Conservation (phyloP, 2,113 vertebrate genomes). For the Lophochroa leadbeateri region DNA sequence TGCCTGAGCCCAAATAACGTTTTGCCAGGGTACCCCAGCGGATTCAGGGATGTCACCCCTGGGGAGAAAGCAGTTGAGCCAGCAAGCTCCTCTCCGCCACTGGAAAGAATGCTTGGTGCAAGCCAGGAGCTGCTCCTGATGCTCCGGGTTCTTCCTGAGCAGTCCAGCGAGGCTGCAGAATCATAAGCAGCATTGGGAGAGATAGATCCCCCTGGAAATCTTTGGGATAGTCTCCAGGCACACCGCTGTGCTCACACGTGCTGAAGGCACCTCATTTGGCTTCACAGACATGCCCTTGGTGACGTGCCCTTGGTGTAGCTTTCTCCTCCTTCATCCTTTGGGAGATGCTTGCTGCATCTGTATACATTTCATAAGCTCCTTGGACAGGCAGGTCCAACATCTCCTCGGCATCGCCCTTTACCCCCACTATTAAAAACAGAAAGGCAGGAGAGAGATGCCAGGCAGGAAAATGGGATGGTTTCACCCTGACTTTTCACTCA, state of each 20-base stretch:
- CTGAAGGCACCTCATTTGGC: background rate
- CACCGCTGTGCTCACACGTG: accelerated
- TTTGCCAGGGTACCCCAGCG: accelerated
- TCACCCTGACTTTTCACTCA: background rate
- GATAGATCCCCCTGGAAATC: background rate
- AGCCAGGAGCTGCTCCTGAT: background rate
- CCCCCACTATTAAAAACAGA: background rate
- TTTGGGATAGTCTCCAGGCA: background rate
- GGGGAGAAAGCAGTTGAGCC: background rate
- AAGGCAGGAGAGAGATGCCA: background rate
- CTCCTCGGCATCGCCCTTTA: accelerated
- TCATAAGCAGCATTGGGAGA: background rate
- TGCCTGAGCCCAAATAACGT: background rate
- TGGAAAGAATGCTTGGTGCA: background rate
- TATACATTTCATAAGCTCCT: background rate
- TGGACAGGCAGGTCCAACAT: background rate
- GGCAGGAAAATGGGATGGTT: background rate
- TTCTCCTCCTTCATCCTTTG: background rate
- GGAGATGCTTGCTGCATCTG: background rate
- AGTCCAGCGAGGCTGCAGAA: background rate
- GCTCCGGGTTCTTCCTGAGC: background rate
- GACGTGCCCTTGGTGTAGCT: background rate
- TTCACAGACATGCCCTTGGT: background rate
- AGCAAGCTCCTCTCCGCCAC: background rate
- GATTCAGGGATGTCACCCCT: background rate